Conservation (phyloP, 2,113 vertebrate species). For the Bufo gargarizans region DNA sequence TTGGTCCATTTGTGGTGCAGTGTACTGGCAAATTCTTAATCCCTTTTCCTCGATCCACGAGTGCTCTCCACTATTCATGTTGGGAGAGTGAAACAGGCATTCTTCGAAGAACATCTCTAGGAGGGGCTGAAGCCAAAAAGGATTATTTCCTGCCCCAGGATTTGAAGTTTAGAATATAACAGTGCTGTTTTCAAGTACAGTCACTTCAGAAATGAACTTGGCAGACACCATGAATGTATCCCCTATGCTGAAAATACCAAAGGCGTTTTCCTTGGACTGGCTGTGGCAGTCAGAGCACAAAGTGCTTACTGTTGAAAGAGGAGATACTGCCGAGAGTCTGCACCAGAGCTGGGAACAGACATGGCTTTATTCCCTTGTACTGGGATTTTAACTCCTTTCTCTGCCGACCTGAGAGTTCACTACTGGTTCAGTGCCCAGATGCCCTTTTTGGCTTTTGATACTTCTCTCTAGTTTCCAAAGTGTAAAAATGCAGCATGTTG, state of each 20-base stretch:
- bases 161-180: constrained; percentile 52
- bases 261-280: constrained; percentile 55
- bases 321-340: constrained; percentile 54
- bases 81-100: constrained; percentile 41
- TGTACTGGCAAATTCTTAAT: not conserved
- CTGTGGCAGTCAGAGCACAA: constrained; percentile 48
- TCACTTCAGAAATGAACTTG: constrained; percentile 58
- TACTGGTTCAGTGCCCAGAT: constrained; percentile 34
- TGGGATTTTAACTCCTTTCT: constrained; percentile 33
- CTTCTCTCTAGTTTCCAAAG: not conserved
- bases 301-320: constrained; percentile 56
- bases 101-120: constrained; percentile 51
- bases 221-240: constrained; percentile 56
- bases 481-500: not conserved
- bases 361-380: constrained; percentile 40
- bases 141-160: constrained; percentile 53
- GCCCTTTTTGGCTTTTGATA: not conserved
- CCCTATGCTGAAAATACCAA: constrained; percentile 59
- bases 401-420: constrained; percentile 11
- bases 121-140: constrained; percentile 46
- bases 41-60: constrained; percentile 24
- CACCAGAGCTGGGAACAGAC: constrained; percentile 49
- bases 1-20: constrained; percentile 6
- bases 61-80: constrained; percentile 10
- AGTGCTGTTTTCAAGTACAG: constrained; percentile 55